Percentiles rank a stretch among this genome's conserved stretches.
Evolutionary conservation across 2,797 vertebrate species (phyloP).

Genomic region (Diglossa cyanea): DNA sequence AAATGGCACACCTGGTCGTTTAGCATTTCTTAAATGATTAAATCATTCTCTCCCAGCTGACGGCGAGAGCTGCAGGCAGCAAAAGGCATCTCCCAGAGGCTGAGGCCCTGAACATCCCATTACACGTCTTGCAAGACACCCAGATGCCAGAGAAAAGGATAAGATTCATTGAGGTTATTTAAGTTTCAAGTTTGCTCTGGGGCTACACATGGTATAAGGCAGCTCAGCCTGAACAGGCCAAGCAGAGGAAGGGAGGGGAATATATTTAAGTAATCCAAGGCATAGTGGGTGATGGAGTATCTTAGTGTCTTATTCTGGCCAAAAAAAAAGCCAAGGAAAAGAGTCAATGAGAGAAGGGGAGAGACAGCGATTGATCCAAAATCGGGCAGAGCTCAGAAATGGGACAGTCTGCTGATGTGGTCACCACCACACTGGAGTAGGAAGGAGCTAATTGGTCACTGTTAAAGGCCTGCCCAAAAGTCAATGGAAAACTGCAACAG

Average conservation of each 20-base stretch:
- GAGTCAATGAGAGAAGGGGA: neutral
- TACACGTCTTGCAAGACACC: neutral
- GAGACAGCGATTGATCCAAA: neutral
- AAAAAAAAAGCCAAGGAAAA: neutral
- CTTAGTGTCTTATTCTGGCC: neutral
- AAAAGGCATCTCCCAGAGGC: neutral
- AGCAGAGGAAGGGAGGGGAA: neutral
- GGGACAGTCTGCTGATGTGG: neutral
- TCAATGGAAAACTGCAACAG: neutral
- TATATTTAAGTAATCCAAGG: neutral
- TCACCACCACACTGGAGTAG: neutral
- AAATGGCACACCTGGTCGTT: neutral
- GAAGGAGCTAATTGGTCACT: neutral
- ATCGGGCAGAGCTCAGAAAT: neutral
- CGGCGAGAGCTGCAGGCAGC: neutral
- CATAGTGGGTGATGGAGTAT: neutral
- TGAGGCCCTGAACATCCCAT: neutral
- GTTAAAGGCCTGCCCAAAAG: neutral
- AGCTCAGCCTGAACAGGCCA: neutral
- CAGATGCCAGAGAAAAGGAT: neutral
- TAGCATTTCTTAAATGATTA: slow-evolving; percentile 22
- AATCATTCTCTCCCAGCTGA: neutral
- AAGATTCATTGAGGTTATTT: neutral
- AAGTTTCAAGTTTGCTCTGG: neutral
- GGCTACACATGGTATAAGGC: neutral